A percentile compares a stretch with the other conserved stretches of the same genome.
phyloP scores from a whole-genome alignment of 1,140 invertebrate genomes.

The Drosophila guanche region DNA sequence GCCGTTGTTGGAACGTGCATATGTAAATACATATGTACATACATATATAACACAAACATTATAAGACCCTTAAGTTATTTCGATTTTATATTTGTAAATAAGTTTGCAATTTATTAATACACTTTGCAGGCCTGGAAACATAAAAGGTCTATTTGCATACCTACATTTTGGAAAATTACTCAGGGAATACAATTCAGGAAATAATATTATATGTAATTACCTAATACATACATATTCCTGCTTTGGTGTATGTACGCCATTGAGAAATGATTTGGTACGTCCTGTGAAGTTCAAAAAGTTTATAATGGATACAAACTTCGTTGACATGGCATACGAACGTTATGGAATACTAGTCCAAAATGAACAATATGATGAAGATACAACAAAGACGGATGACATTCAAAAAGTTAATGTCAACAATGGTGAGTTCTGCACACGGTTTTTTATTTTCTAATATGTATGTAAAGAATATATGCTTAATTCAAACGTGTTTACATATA shows the following conservation, averaged over 20 bases:
- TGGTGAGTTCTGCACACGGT: slow-evolving; percentile 42
- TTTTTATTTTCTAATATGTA: neutral
- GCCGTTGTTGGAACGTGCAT: too few relatives aligned
- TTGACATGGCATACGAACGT: slow-evolving; percentile 77
- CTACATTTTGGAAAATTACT: neutral
- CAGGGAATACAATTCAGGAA: neutral
- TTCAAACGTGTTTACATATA: neutral
- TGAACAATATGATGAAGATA: slow-evolving; percentile 60
- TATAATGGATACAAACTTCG: slow-evolving; percentile 58
- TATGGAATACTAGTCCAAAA: slow-evolving; percentile 84
- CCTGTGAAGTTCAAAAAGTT: slow-evolving; percentile 86
- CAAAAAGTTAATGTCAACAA: slow-evolving; percentile 51
- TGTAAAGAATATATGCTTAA: neutral
- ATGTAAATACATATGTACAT: too few relatives aligned
- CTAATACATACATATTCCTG: slow-evolving; percentile 8
- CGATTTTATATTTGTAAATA: neutral
- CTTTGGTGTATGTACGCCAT: neutral
- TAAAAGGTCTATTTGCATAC: too few relatives aligned
- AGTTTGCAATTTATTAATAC: too few relatives aligned
- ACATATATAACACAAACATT: neutral
- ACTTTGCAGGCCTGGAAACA: too few relatives aligned
- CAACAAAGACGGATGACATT: slow-evolving; percentile 41
- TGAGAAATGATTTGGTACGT: slow-evolving; percentile 2
- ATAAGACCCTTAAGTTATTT: too few relatives aligned
- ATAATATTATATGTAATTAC: neutral